Base-by-base conservation (phyloP, 2,113 vertebrate species). In the Hyla sarda region DNA sequence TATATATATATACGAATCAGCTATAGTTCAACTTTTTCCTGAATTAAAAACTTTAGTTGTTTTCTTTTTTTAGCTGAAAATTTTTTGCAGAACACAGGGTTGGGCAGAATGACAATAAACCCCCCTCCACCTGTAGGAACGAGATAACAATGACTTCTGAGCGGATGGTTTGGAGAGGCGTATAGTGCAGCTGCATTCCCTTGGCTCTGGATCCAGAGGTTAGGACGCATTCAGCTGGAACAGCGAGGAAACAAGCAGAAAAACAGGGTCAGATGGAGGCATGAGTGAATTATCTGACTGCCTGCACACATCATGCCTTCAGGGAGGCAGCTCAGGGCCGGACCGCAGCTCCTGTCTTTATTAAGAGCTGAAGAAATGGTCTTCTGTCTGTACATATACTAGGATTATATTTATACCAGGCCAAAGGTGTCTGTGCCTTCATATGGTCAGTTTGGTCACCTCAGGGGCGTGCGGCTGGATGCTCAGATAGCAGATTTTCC, bases 171-270 rank as follows among this genome's bases (percentile, higher is more conserved):
- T 37, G 77, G 83, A 58, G 56, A 58, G 75, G 76, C 30, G 54
- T 48, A 41, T 34, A 56, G 23, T 73, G 77, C 77, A 60, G 37
- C 54, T 58, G 50, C 17, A 86, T 81, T 81, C 84, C 84, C 84
- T 17, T 19, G 84, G 52, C 67, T 28, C 77, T 11, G 41, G 65
- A 74, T 72, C 62, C 32, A 72, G 76, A 81, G 77, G 65, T 79
- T 54, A 73, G 72, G 80, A 72, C 16, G 34, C 84, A 86, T 86
- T 86, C 76, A 86, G 52, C 50, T 60, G 77, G 76, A 86, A 86
- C 67, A 48, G 48, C 72, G 72, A 81, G 76, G 28, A 86, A 81
- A 86, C 62, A 73, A 81, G 76, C 84, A 86, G 77, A 81, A 80
- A 86, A 86, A 48, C 77, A 48, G 76, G 76, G 77, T 86, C 84